Conservation (phyloP, 2,888 invertebrate genomes). For the Athalia rosae region DNA sequence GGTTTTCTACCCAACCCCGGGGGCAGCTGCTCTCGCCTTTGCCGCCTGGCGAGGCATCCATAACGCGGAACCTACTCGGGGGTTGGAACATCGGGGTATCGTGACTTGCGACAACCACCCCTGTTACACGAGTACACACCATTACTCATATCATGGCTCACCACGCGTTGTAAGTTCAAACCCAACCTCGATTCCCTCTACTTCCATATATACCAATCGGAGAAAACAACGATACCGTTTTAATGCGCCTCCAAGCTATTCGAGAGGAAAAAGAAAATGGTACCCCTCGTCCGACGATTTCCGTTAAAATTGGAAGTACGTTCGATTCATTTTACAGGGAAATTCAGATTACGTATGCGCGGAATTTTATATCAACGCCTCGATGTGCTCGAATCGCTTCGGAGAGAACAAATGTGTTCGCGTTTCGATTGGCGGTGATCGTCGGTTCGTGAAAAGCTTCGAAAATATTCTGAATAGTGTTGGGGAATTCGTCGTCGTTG, state of each 20-base stretch:
- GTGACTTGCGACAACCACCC: constrained; percentile 71
- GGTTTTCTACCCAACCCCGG: constrained; percentile 53
- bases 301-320: neutral
- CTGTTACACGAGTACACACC: constrained; percentile 71
- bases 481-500: neutral
- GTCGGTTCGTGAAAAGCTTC: neutral
- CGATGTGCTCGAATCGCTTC: neutral
- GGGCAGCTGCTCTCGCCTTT: constrained; percentile 58
- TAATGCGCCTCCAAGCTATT: neutral
- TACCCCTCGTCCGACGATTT: neutral
- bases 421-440: constrained; percentile 3
- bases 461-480: neutral
- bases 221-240: neutral
- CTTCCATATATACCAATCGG: constrained; percentile 5
- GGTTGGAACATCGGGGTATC: constrained; percentile 64
- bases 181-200: constrained; percentile 18
- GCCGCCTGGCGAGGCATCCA: constrained; percentile 50
- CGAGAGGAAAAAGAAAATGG: too few species aligned
- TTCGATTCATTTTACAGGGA: neutral
- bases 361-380: too few species aligned
- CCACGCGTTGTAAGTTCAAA: constrained; percentile 59
- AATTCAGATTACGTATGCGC: too few species aligned
- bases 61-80: constrained; percentile 27
- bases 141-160: constrained; percentile 73
- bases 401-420: neutral